Base-by-base conservation (phyloP, 2,113 vertebrate genomes). In the Oxyura jamaicensis region DNA sequence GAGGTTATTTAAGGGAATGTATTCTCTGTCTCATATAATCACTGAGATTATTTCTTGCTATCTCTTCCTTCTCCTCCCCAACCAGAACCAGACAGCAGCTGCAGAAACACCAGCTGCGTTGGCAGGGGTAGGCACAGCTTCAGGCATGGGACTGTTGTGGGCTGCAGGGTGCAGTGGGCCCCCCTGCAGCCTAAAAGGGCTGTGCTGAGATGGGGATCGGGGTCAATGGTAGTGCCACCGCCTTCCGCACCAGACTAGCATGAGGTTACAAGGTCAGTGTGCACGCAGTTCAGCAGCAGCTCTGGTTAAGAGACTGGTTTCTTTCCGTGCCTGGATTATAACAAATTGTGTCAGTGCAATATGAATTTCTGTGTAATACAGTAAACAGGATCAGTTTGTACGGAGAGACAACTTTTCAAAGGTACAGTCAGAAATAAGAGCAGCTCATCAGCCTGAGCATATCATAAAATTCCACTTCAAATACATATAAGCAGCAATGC, bases 1-100 rank as follows among this genome's bases (percentile, higher is more conserved):
- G 56, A 90, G 86, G 86, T 95, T 94, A 91, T 93, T 96, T 96
- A 56, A 91, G 86, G 85, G 76, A 90, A 86, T 35, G 50, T 59
- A 44, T 92, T 96, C 76, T 95, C 88, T 8, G 13, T 90, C 50
- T 86, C 73, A 74, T 66, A 71, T 94, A 96, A 95, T 95, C 91
- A 79, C 81, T 44, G 88, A 87, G 88, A 95, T 96, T 92, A 94
- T 88, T 93, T 78, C 90, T 94, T 7, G 11, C 83, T 94, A 44
- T 94, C 80, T 93, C 82, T 95, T 84, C 85, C 75, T 67, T 42
- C 44, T 94, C 29, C 65, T 92, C 60, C 72, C 69, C 73, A 81
- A 60, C 67, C 91, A 72, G 69, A 71, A 42, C 31, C 5, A 60
- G 46, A 31, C 11, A 44, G 88, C 86, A 95, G 93, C 91, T 96